These are phyloP conservation scores for Halocaridina rubra DNA, from an alignment of 2,888 invertebrate genomes.

Conservation along the genomic window DNA sequence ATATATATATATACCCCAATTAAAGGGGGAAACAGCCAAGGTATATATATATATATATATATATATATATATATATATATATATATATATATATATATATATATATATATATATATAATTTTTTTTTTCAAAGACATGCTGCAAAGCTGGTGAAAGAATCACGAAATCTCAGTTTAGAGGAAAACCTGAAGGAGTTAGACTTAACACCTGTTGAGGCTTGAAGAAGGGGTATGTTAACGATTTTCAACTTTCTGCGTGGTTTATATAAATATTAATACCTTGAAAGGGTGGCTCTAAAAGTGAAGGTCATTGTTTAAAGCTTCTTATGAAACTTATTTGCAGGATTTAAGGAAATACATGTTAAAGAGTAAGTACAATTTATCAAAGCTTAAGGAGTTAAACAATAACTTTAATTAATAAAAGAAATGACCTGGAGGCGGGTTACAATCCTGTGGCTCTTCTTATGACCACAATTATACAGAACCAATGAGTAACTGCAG, in stretches of 20 bases:
- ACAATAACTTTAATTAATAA: conserved; percentile 18
- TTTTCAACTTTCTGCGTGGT: too few relatives aligned
- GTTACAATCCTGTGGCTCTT: background rate
- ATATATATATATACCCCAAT: background rate
- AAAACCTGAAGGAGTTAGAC: background rate
- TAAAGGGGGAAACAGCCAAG: too few relatives aligned
- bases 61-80: background rate
- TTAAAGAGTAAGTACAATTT: too few relatives aligned
- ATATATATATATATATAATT: conserved; percentile 4
- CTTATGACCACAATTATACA: background rate
- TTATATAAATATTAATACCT: too few relatives aligned
- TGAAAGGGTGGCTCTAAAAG: too few relatives aligned
- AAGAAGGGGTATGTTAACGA: too few relatives aligned
- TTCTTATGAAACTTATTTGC: too few relatives aligned
- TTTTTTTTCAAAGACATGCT: background rate
- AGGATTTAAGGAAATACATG: too few relatives aligned
- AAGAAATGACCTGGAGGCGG: background rate
- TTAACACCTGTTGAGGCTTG: background rate
- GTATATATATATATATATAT: background rate
- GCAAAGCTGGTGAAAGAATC: background rate
- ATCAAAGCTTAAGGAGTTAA: too few relatives aligned
- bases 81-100: too few relatives aligned
- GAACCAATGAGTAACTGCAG: background rate
- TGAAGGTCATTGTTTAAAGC: too few relatives aligned
- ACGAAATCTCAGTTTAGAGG: background rate